Evolutionary conservation across 2,888 invertebrate genomes (phyloP), one percentile per base, ranked within the genome.

Genomic region (Lepas anatifera): DNA sequence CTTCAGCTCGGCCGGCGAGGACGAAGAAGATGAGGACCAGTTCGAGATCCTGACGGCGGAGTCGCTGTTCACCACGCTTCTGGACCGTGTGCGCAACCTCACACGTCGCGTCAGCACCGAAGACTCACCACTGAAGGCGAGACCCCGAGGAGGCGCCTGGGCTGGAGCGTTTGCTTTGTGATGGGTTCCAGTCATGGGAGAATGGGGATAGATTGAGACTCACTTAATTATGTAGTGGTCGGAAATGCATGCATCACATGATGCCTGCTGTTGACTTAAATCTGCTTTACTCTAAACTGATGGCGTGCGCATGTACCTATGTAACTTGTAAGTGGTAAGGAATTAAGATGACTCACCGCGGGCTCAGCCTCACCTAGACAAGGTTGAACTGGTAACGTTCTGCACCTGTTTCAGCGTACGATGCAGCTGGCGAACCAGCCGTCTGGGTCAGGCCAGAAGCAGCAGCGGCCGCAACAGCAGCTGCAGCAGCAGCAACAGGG

Each of bases 21-120:
- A 89, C 74, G 92, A 91, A 78, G 88, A 92, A 76, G 92, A 92
- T 77, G 76, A 76, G 66, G 73, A 75, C 27, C 66, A 91, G 75
- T 94, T 94, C 83, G 93, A 94, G 79, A 87, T 92, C 76, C 85
- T 94, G 75, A 93, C 93, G 3, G 92, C 93, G 0, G 94, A 94
- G 82, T 92, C 92, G 79, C 83, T 94, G 69, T 94, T 94, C 82
- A 92, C 92, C 22, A 92, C 92, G 22, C 82, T 93, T 69, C 80
- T 93, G 74, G 90, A 92, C 75, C 84, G 92, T 81, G 92, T 92
- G 27, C 69, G 70, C 32, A 71, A 66, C 66, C 37, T 66, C 22
- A 58, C 58, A 7, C 32, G 58, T 7, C 58, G 58, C 32, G 58
- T 58, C 58, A 58, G 58, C 58, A 58, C 58, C 1, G 58, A 58